Evolutionary conservation across 2,888 invertebrate species (phyloP), one percentile per base, ranked within the genome.

Genomic region (Hydriomena furcata): DNA sequence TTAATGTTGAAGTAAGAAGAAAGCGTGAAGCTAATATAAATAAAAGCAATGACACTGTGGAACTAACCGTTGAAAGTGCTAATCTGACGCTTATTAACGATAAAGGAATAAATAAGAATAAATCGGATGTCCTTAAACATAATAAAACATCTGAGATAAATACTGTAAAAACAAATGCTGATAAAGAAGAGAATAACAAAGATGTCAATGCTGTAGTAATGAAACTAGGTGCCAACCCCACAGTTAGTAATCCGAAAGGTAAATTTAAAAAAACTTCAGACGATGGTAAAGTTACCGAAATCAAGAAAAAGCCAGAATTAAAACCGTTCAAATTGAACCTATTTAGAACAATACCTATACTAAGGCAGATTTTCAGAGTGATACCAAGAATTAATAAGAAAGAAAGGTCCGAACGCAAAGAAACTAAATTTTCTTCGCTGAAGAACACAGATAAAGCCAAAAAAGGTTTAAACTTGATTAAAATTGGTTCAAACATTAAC

Each of bases 301-400:
- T 27, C 7, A 31, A 23, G 8, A 37, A 23, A 5, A n/a, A 10
- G 8, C 38, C 23, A 25, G 37, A 37, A 5, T 1, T n/a, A 7
- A 7, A 7, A 7, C 43, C 38, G 1, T 10, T 50, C 0, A 46
- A 25, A 36, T 23, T 51, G 6, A 44, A 51, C 17, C n/a, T 55
- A 6, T 44, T 55, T 7, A 47, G 17, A 10, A 6, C 20, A 7
- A 41, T 42, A 24, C 50, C 55, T 13, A 28, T 51, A 28, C 45
- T 49, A 0, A 1, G 35, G 28, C 30, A 35, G 24, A 25, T 44
- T 12, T 36, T 53, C 3, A 41, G 43, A 52, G 25, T 24, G 5
- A 25, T 53, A 28, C 24, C 58, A 2, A 40, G 28, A 23, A 27
- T 48, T 0, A 56, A 41, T 7, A 58, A 41, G 24, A 43, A 52